Base-by-base conservation (phyloP, 37 sponge, comb jelly and placozoan species). In the Trichoplax adhaerens region DNA sequence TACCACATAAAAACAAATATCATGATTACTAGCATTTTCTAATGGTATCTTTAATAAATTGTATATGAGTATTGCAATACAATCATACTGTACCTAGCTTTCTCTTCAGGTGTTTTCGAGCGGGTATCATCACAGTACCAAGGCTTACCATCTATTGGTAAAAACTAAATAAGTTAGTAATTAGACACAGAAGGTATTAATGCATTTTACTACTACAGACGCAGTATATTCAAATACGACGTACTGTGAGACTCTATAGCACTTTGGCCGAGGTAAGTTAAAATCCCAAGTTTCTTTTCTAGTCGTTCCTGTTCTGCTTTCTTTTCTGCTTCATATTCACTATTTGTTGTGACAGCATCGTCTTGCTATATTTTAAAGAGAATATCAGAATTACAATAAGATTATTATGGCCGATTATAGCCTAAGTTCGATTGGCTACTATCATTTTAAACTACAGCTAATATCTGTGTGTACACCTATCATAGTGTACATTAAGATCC, bases 241-340 rank as follows among this genome's bases (percentile, higher is more conserved):
- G 61, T 66, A 90, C 91, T 79, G 60, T 82, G 79, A 75, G 72
- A 77, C 47, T 87, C 91, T 47, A 86, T 48, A 7, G 50, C 63
- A 8, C 79, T 78, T 58, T 78, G 79, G 8, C 73, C 92, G 47
- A 91, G 55, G 73, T 91, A 91, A 65, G 87, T 91, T 29, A 91
- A 68, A 6, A 91, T 53, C 55, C 92, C 92, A 58, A 84, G 72
- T 50, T 71, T 78, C 76, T 84, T 87, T 66, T 91, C 92, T 5
- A 65, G 68, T 10, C 72, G 76, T 64, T 91, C 92, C 76, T 81
- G 77, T 46, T 91, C 92, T 7, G 62, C 80, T 73, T 84, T 91
- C 69, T 68, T 78, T 67, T 91, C 92, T 8, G 65, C 70, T 7
- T 84, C 88, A 62, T 79, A 78, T 46, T 87, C 92, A 4, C 47